Conservation (phyloP, 2,113 vertebrate species). For the Cyanistes caeruleus region DNA sequence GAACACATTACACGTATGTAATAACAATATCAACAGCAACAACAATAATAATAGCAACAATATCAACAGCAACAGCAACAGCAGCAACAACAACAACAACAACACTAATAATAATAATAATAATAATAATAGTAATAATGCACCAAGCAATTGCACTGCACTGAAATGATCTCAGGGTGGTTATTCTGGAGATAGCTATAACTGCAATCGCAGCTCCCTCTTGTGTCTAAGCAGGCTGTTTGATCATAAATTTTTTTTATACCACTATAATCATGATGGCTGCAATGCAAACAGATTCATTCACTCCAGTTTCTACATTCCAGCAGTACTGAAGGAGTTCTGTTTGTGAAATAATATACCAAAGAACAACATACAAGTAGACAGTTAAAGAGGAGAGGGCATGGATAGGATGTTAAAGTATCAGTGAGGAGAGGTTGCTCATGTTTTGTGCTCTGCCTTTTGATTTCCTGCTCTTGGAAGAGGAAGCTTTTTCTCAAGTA, state of each 20-base stretch:
- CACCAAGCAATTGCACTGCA: background rate
- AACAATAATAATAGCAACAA: too few species aligned
- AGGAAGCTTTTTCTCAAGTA: background rate
- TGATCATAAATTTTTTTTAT: background rate
- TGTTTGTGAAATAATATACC: background rate
- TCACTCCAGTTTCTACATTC: background rate
- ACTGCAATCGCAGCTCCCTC: conserved; percentile 56
- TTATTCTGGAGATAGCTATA: background rate
- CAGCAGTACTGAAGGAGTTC: background rate
- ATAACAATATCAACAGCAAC: background rate
- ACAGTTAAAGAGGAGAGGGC: background rate
- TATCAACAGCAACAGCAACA: background rate
- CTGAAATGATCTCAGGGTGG: background rate
- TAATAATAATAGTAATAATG: background rate
- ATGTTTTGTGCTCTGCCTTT: background rate
- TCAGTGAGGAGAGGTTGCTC: background rate
- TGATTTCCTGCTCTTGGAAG: background rate
- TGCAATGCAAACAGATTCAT: background rate
- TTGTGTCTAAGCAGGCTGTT: conserved; percentile 20
- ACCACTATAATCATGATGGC: background rate
- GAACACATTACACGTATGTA: conserved; percentile 88
- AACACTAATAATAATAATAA: background rate
- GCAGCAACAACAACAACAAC: too few species aligned
- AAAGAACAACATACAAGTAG: background rate
- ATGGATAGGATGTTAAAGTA: background rate